phyloP scores from a whole-genome alignment of 2,113 vertebrate genomes.

The Crotalus helleri region DNA sequence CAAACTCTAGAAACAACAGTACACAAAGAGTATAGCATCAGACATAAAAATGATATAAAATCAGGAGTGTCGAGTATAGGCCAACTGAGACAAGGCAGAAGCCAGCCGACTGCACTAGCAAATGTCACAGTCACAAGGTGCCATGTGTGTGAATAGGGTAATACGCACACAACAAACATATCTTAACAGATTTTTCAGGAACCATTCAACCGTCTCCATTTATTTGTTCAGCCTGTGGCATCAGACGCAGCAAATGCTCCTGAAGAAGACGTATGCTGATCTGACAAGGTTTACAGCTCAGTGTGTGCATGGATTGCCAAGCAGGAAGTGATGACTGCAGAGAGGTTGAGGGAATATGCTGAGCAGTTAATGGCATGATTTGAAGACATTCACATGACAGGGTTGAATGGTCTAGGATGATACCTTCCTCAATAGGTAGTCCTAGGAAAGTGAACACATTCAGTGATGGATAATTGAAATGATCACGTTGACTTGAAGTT shows the following conservation, averaged over 20 bases:
- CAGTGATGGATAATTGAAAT: not conserved
- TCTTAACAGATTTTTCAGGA: not conserved
- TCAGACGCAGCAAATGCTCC: not conserved
- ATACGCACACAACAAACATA: not conserved
- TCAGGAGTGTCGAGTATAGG: not conserved
- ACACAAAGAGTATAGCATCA: not conserved
- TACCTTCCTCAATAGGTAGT: not conserved
- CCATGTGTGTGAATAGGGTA: not conserved
- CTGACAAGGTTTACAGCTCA: not conserved
- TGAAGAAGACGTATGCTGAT: not conserved
- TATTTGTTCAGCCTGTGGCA: not conserved
- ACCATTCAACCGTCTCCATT: not conserved
- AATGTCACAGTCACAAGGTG: not conserved
- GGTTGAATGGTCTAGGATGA: not conserved
- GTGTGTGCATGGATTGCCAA: not conserved
- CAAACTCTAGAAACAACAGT: not conserved
- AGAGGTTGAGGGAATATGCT: not conserved
- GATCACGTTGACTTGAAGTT: not conserved
- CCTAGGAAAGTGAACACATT: not conserved
- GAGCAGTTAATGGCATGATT: not conserved
- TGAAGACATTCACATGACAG: not conserved
- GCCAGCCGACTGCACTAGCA: not conserved
- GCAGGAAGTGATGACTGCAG: not conserved
- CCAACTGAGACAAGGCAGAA: not conserved
- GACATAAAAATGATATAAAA: not conserved